Conservation (phyloP, 2,113 vertebrate species). For the Heterotilapia buettikoferi region DNA sequence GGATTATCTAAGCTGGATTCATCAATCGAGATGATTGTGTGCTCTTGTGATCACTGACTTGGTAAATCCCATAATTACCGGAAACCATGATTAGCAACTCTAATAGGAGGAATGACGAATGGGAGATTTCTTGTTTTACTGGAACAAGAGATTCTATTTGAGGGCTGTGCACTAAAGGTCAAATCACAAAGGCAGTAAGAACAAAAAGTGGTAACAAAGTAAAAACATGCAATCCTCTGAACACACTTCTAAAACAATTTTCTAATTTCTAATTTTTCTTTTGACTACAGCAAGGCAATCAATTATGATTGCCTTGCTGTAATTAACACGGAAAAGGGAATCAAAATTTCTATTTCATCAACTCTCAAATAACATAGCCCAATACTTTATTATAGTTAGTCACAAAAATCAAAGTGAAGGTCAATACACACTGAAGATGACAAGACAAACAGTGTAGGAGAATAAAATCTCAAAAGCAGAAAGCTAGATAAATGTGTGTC, state of each 20-base stretch:
- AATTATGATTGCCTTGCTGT: neutral
- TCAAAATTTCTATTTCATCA: neutral
- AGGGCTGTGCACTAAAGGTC: neutral
- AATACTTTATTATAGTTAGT: neutral
- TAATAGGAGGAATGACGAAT: neutral
- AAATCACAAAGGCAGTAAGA: neutral
- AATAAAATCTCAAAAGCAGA: neutral
- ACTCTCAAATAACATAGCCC: neutral
- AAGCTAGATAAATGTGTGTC: neutral
- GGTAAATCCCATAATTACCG: neutral
- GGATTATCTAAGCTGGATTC: neutral
- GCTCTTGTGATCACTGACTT: neutral
- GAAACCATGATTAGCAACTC: neutral
- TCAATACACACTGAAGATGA: neutral
- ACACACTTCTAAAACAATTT: neutral
- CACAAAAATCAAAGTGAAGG: neutral
- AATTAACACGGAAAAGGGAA: neutral
- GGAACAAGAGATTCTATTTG: neutral
- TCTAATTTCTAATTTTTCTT: neutral
- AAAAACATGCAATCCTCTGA: neutral
- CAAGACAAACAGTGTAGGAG: neutral
- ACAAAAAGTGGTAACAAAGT: neutral
- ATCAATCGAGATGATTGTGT: neutral
- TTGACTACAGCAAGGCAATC: neutral
- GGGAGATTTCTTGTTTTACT: neutral